A percentile compares a stretch with the other conserved stretches of the same genome.
Evolutionary conservation across 2,888 invertebrate genomes (phyloP).

Genomic region (Notodonta dromedarius): DNA sequence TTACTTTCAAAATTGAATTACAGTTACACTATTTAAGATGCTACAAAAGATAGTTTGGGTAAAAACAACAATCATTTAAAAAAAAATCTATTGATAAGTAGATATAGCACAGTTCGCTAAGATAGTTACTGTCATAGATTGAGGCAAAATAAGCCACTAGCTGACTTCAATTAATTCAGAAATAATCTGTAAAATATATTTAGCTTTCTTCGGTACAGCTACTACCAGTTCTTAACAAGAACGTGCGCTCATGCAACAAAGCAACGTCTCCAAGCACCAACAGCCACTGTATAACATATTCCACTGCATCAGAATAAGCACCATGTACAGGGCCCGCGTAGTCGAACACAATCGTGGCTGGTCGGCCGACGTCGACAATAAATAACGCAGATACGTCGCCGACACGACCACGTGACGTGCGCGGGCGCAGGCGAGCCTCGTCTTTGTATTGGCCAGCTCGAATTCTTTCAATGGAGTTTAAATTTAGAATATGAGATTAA

Average conservation of each 20-base stretch:
- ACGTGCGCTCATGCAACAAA: constrained; percentile 9
- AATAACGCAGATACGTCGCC: constrained; percentile 79
- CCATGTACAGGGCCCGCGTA: constrained; percentile 27
- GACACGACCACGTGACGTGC: constrained; percentile 75
- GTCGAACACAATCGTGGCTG: constrained; percentile 59
- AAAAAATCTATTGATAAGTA: too few relatives aligned
- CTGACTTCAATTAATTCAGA: too few relatives aligned
- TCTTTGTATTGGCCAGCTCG: constrained; percentile 34
- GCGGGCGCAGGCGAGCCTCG: constrained; percentile 52
- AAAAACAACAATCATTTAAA: too few relatives aligned
- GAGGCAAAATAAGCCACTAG: too few relatives aligned
- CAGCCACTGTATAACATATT: constrained; percentile 22
- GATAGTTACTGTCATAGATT: too few relatives aligned
- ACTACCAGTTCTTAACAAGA: not conserved
- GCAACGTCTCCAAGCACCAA: constrained; percentile 6
- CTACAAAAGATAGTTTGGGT: too few relatives aligned
- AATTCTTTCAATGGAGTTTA: constrained; percentile 5
- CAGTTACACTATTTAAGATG: too few relatives aligned
- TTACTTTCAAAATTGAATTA: too few relatives aligned
- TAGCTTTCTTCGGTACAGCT: not conserved
- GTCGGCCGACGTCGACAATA: constrained; percentile 72
- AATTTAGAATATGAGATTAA: constrained; percentile 3
- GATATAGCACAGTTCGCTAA: too few relatives aligned
- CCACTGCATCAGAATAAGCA: constrained; percentile 6
- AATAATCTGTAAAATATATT: too few relatives aligned